Evolutionary conservation across 2,113 vertebrate genomes (phyloP).

Genomic region (Pelobates fuscus): DNA sequence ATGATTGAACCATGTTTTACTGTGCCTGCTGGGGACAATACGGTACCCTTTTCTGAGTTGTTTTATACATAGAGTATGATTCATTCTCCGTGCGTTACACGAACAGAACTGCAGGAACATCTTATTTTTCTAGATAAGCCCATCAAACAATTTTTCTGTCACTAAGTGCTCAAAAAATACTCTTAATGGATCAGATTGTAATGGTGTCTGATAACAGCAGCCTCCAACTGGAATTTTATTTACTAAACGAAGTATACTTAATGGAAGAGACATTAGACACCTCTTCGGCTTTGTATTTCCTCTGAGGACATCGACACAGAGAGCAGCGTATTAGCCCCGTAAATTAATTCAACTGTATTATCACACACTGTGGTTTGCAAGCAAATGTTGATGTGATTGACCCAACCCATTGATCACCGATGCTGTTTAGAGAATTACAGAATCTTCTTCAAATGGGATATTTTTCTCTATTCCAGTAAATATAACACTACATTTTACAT

Average conservation of each 20-base stretch:
- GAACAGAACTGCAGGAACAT: slow-evolving; percentile 24
- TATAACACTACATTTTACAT: slow-evolving; percentile 27
- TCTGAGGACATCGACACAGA: background rate
- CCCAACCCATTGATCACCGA: slow-evolving; percentile 4
- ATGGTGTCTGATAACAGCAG: slow-evolving; percentile 30
- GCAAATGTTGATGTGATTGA: slow-evolving; percentile 14
- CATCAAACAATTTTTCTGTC: slow-evolving; percentile 47
- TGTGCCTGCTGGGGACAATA: no score
- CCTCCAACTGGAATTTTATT: slow-evolving; percentile 20
- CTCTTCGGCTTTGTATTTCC: background rate
- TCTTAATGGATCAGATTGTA: slow-evolving; percentile 33
- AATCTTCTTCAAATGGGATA: slow-evolving; percentile 8
- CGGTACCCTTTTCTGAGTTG: no score
- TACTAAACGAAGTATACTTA: slow-evolving; percentile 28
- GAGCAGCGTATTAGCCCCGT: background rate
- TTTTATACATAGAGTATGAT: no score
- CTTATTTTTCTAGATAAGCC: slow-evolving; percentile 41
- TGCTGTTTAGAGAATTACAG: background rate
- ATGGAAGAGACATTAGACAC: slow-evolving; percentile 18
- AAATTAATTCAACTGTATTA: slow-evolving; percentile 15
- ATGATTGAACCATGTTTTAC: no score
- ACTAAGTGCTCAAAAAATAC: slow-evolving; percentile 39
- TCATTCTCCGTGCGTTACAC: background rate
- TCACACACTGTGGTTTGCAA: slow-evolving; percentile 5
- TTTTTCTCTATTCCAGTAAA: slow-evolving; percentile 28